These are phyloP conservation scores for Sinonovacula constricta DNA, from an alignment of 1,140 invertebrate genomes.

Conservation along the genomic window DNA sequence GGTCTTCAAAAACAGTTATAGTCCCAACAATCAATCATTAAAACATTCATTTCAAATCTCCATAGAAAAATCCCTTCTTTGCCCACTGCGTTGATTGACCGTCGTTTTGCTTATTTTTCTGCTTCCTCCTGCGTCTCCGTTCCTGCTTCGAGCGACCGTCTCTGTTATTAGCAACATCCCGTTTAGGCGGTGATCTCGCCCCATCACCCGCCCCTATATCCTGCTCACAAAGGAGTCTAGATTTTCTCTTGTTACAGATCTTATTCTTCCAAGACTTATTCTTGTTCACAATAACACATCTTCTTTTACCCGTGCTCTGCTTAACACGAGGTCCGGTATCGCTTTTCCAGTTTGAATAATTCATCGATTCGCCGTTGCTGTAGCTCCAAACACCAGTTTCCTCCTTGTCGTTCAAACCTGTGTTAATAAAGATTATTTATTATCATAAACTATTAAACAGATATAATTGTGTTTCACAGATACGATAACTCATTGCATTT, in stretches of 20 bases:
- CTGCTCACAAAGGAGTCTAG: slow-evolving; percentile 71
- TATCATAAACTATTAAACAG: too few species aligned
- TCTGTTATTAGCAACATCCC: slow-evolving; percentile 25
- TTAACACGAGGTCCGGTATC: slow-evolving; percentile 62
- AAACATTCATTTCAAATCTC: too few species aligned
- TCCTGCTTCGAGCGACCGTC: slow-evolving; percentile 5
- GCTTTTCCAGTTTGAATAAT: slow-evolving; percentile 66
- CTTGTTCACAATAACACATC: slow-evolving; percentile 73
- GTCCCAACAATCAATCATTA: too few species aligned
- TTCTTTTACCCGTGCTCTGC: slow-evolving; percentile 63
- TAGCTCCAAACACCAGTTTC: slow-evolving; percentile 66
- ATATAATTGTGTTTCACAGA: too few species aligned
- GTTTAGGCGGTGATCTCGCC: slow-evolving; percentile 35
- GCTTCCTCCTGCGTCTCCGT: not conserved
- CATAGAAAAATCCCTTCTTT: not conserved
- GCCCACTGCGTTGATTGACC: not conserved
- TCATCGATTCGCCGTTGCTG: slow-evolving; percentile 61
- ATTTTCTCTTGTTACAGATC: slow-evolving; percentile 67
- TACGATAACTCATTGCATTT: too few species aligned
- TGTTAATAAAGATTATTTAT: too few species aligned
- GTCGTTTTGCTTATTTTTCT: slow-evolving; percentile 13
- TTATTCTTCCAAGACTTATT: slow-evolving; percentile 71
- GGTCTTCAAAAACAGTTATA: too few species aligned
- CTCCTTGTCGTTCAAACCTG: slow-evolving; percentile 72
- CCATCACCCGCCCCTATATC: slow-evolving; percentile 24